These are phyloP conservation scores for Botia almorhae DNA, from an alignment of 2,797 vertebrate genomes.

Conservation along the genomic window DNA sequence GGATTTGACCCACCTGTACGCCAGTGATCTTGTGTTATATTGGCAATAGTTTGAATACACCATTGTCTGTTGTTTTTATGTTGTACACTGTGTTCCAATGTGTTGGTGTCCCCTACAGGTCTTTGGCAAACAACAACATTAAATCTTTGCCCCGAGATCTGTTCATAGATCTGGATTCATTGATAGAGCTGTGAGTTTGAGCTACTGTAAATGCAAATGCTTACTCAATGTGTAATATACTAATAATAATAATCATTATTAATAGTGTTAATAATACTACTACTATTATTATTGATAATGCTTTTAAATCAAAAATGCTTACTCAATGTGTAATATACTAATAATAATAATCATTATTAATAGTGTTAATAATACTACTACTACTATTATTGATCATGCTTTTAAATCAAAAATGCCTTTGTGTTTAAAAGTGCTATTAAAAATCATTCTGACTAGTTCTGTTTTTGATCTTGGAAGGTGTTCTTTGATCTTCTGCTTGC, in stretches of 20 bases:
- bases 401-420: neutral
- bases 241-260: too few species aligned
- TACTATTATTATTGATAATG: too few species aligned
- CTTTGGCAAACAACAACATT: conserved; percentile 96
- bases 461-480: neutral
- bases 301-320: neutral
- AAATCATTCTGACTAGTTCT: neutral
- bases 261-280: too few species aligned
- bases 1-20: conserved; percentile 97
- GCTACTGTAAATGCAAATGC: conserved; percentile 29
- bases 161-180: conserved; percentile 94
- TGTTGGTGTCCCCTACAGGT: conserved; percentile 75
- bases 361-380: too few species aligned
- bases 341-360: too few species aligned
- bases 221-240: conserved; percentile 12
- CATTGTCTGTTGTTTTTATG: conserved; percentile 26
- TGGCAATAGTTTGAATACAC: conserved; percentile 19
- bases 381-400: neutral
- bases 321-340: too few species aligned
- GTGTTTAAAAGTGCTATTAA: too few species aligned
- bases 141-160: conserved; percentile 91
- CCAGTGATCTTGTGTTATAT: conserved; percentile 59
- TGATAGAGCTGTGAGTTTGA: conserved; percentile 94
- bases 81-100: neutral
- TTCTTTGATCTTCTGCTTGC: conserved; percentile 35